phyloP scores from a whole-genome alignment of 2,113 vertebrate genomes.

The Setophaga kirtlandii region DNA sequence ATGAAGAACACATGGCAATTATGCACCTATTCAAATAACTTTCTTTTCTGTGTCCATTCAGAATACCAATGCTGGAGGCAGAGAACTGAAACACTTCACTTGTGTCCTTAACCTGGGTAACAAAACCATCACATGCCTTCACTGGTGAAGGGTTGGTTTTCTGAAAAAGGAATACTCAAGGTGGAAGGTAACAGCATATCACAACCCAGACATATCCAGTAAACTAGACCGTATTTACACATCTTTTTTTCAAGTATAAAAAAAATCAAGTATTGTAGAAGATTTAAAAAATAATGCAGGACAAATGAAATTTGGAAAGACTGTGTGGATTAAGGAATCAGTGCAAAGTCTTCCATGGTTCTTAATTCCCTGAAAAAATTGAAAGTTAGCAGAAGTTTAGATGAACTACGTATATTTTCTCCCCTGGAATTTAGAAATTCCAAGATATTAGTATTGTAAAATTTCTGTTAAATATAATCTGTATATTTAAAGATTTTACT shows the following conservation, averaged over 20 bases:
- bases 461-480: background rate
- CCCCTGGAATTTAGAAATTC: background rate
- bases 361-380: background rate
- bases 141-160: background rate
- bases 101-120: background rate
- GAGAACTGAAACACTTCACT: background rate
- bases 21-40: background rate
- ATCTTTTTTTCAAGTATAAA: rapidly evolving
- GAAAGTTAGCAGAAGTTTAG: background rate
- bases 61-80: background rate
- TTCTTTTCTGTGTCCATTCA: background rate
- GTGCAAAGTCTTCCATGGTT: background rate
- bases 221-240: background rate
- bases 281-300: background rate
- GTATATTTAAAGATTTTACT: background rate
- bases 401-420: background rate
- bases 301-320: background rate
- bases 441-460: background rate
- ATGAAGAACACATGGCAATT: background rate
- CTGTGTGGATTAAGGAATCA: background rate
- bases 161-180: background rate
- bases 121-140: background rate
- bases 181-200: background rate
- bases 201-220: background rate
- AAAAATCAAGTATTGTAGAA: background rate